Evolutionary conservation across 92 coral and sea anemone genomes (phyloP), one percentile per base, ranked within the genome.

Genomic region (Galaxea fascicularis): DNA sequence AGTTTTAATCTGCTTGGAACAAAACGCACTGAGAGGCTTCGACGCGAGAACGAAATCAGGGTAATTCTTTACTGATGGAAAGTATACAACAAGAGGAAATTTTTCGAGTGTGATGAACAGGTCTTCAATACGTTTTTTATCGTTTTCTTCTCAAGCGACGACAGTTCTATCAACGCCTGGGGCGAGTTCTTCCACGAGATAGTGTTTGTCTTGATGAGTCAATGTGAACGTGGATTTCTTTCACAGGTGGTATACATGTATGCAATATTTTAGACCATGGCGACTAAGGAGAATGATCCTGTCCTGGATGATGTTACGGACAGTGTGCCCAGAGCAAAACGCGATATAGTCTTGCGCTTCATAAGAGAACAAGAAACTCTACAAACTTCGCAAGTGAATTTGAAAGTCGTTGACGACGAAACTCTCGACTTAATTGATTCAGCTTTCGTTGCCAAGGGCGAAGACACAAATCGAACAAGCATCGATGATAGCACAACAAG

Each of bases 351-450:
- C 12, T 26, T 97, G 88, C 96, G 98, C 26, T 97, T 97, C 77
- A 93, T 97, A 10, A 92, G 90, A 31, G 99, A 97, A 26, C 99
- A 97, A 69, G 99, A 97, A 76, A 74, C 93, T 4, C 79, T 97
- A 31, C 99, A 97, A 51, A 97, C 99, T 10, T 93, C 97, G 4
- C 97, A 93, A 81, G 95, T 89, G 45, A 95, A 88, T 17, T 27
- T 91, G 41, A 94, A 91, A 79, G 91, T 95, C 56, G 93, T 88
- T 12, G 94, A 92, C 56, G 99, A 97, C 60, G 91, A 82, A 51
- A 97, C 96, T 20, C 85, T 97, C 52, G 99, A 97, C 59, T 89
- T 97, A 72, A 95, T 97, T 1, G 99, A 97, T 79, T 90, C 94
- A 57, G 91, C 95, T 0, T 63, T 82, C 31, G 90, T 85, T 79